A percentile compares a stretch with the other conserved stretches of the same genome.
Conservation (phyloP, 2,797 vertebrate genomes). For the Hemibagrus guttatus region DNA sequence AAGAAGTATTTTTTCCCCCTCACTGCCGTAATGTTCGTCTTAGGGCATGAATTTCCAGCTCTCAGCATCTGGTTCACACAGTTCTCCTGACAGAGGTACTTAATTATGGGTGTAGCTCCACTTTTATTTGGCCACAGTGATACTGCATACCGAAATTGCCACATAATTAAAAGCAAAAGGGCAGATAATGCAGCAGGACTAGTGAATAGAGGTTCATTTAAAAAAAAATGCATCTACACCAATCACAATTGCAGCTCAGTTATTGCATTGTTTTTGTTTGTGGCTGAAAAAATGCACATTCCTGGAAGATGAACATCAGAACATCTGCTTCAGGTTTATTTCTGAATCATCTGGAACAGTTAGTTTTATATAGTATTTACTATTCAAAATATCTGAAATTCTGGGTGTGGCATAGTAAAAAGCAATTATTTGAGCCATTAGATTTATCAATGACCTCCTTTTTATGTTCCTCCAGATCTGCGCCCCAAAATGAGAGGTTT, state of each 20-base stretch:
- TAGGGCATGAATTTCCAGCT: slow-evolving; percentile 60
- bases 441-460: neutral
- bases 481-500: slow-evolving; percentile 65
- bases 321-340: slow-evolving; percentile 17
- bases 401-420: neutral
- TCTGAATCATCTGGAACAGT: neutral
- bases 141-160: slow-evolving; percentile 60
- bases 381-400: neutral
- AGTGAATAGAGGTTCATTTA: slow-evolving; percentile 43
- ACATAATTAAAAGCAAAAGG: slow-evolving; percentile 64
- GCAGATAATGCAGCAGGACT: slow-evolving; percentile 48
- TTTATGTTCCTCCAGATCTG: neutral
- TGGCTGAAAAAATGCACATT: slow-evolving; percentile 2
- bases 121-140: slow-evolving; percentile 68
- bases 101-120: slow-evolving; percentile 69
- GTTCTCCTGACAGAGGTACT: slow-evolving; percentile 59
- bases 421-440: neutral
- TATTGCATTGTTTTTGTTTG: slow-evolving; percentile 38
- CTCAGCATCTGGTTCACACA: slow-evolving; percentile 62
- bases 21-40: slow-evolving; percentile 60
- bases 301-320: neutral
- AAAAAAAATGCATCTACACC: slow-evolving; percentile 40
- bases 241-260: slow-evolving; percentile 41
- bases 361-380: neutral
- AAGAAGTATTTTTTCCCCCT: slow-evolving; percentile 54